A percentile compares a stretch with the other conserved stretches of the same genome.
phyloP scores from a whole-genome alignment of 2,797 vertebrate genomes.

The Manis javanica region DNA sequence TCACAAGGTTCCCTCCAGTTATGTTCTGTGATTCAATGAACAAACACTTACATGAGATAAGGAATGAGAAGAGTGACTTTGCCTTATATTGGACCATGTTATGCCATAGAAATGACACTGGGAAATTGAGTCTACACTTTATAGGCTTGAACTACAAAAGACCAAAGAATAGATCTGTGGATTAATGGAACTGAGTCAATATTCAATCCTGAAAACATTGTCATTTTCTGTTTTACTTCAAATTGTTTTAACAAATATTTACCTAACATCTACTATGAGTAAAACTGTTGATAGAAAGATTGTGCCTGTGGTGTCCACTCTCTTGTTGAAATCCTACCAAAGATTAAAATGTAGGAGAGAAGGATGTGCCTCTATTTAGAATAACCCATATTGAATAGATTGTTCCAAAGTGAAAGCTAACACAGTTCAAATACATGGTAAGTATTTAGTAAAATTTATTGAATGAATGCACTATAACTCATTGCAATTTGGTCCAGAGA shows the following conservation, averaged over 20 bases:
- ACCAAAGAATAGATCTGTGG: not conserved
- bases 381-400: not conserved
- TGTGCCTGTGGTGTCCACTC: not conserved
- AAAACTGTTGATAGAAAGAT: not conserved
- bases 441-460: not conserved
- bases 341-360: not conserved
- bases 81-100: not conserved
- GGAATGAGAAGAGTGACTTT: constrained; percentile 3
- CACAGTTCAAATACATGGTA: not conserved
- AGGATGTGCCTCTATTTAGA: not conserved
- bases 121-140: not conserved
- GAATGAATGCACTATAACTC: not conserved
- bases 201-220: constrained; percentile 21
- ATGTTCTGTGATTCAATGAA: not conserved
- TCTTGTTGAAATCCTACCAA: not conserved
- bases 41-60: not conserved
- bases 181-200: not conserved
- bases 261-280: not conserved
- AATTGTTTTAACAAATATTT: not conserved
- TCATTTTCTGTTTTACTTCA: not conserved
- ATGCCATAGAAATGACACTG: not conserved
- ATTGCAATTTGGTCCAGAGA: not conserved
- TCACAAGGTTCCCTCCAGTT: not conserved
- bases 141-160: not conserved
- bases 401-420: not conserved